phyloP scores from a whole-genome alignment of 2,113 vertebrate species.

The Festucalex cinctus region DNA sequence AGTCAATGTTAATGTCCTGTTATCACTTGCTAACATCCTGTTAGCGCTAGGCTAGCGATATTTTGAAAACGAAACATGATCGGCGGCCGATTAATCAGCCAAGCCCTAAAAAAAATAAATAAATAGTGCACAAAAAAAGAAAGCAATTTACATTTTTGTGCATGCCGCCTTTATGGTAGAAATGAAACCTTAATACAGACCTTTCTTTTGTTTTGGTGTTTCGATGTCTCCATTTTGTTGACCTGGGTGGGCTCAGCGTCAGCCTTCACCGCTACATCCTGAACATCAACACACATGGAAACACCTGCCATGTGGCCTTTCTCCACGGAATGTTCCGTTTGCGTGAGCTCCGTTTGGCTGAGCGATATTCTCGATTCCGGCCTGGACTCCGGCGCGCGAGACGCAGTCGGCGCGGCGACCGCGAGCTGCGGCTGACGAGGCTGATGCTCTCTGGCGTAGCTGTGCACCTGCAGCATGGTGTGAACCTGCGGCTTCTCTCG shows the following conservation, averaged over 20 bases:
- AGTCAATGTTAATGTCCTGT: too few relatives aligned
- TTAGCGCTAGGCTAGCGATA: too few relatives aligned
- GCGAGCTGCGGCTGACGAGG: constrained; percentile 47
- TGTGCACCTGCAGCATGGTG: constrained; percentile 59
- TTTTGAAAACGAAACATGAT: too few relatives aligned
- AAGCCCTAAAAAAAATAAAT: too few relatives aligned
- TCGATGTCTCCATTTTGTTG: background rate
- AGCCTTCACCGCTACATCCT: constrained; percentile 4
- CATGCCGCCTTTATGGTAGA: too few relatives aligned
- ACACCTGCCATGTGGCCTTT: background rate
- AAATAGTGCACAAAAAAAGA: too few relatives aligned
- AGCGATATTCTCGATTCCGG: constrained; percentile 6
- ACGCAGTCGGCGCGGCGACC: background rate
- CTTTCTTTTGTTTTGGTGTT: constrained; percentile 49
- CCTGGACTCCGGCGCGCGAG: constrained; percentile 6
- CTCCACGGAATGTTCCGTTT: constrained; percentile 14
- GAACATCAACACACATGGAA: background rate
- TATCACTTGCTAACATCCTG: too few relatives aligned
- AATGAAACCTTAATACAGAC: constrained; percentile 24
- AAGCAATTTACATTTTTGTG: too few relatives aligned
- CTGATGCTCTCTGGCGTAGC: constrained; percentile 62
- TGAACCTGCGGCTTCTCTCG: constrained; percentile 46
- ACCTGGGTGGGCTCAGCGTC: constrained; percentile 7
- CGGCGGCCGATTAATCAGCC: too few relatives aligned
- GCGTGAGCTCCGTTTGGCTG: constrained; percentile 4